These are phyloP conservation scores for Pygmarrhopalites habei DNA, from an alignment of 1,140 invertebrate genomes.

Conservation along the genomic window DNA sequence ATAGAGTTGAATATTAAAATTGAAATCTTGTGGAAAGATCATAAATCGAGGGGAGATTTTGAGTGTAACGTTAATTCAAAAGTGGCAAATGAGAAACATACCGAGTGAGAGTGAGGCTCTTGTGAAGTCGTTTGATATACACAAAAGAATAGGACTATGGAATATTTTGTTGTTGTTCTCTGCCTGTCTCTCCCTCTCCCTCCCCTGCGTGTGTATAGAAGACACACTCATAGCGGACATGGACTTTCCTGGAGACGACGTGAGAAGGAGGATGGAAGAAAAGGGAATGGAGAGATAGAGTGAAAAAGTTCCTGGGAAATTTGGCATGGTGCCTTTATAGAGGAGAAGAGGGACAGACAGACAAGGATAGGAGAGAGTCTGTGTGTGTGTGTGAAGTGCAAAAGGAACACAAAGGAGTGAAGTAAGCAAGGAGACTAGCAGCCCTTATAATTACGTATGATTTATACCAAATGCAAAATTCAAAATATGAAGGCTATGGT, in stretches of 20 bases:
- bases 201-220: background rate
- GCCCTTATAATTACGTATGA: conserved; percentile 38
- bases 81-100: conserved; percentile 10
- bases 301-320: conserved; percentile 17
- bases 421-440: conserved; percentile 36
- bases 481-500: conserved; percentile 39
- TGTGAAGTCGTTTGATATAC: too few relatives aligned
- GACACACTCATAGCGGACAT: background rate
- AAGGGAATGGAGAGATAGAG: background rate
- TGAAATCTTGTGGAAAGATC: conserved; percentile 19
- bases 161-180: background rate
- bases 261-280: conserved; percentile 3
- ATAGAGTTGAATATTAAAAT: conserved; percentile 11
- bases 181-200: background rate
- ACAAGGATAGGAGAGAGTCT: conserved; percentile 5
- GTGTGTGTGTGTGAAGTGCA: conserved; percentile 4
- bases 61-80: background rate
- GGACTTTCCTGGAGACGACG: background rate
- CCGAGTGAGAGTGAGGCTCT: too few relatives aligned
- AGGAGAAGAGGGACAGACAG: conserved; percentile 16
- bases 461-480: conserved; percentile 38
- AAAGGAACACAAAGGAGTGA: conserved; percentile 24
- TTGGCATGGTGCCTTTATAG: conserved; percentile 7
- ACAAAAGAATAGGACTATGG: too few relatives aligned
- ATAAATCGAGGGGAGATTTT: conserved; percentile 9